Conservation (phyloP, 2,888 invertebrate species). For the Machimus atricapillus region DNA sequence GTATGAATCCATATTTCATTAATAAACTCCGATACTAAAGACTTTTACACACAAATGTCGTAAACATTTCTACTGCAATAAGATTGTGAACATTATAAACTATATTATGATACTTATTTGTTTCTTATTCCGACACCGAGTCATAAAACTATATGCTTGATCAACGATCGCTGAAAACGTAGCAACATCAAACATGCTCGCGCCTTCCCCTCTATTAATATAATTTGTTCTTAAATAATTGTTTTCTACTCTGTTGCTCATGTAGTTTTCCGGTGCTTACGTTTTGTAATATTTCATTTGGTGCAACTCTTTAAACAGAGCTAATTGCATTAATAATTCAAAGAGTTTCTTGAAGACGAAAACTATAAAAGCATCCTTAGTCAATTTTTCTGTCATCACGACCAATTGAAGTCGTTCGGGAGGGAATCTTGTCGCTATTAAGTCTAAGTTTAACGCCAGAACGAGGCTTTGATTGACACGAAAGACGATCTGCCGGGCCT, state of each 20-base stretch:
- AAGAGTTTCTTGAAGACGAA: not conserved
- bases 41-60: not conserved
- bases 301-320: not conserved
- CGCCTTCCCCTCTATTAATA: not conserved
- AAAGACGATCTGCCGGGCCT: not conserved
- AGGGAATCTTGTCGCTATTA: constrained; percentile 21
- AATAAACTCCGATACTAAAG: not conserved
- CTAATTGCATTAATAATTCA: not conserved
- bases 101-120: not conserved
- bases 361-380: not conserved
- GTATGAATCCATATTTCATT: not conserved
- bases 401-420: not conserved
- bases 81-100: not conserved
- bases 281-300: not conserved
- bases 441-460: constrained; percentile 29
- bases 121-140: not conserved
- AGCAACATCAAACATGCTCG: not conserved
- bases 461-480: constrained; percentile 28
- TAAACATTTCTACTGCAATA: not conserved
- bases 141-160: not conserved
- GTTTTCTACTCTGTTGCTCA: not conserved
- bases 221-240: not conserved
- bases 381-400: constrained; percentile 7
- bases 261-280: not conserved
- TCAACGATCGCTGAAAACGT: not conserved